These are phyloP conservation scores for Drosophila macrospina DNA, from an alignment of 2,888 invertebrate genomes.

Conservation along the genomic window DNA sequence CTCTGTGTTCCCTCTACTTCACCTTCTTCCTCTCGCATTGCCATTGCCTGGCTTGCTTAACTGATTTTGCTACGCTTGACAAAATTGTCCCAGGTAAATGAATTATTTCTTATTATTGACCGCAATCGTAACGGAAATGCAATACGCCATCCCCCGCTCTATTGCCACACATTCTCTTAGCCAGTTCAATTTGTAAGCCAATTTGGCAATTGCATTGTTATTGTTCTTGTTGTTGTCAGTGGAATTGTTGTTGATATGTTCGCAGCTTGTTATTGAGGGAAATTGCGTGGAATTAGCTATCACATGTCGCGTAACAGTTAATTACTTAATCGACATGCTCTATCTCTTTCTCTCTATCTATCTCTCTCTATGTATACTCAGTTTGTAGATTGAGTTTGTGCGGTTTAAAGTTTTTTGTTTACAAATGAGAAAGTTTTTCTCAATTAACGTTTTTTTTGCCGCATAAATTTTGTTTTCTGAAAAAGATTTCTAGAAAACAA, in stretches of 20 bases:
- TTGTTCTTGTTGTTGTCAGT: conserved; percentile 12
- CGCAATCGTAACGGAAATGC: conserved; percentile 35
- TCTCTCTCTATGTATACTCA: too few species aligned
- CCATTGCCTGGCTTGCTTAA: not conserved
- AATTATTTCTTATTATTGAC: conserved; percentile 57
- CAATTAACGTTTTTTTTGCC: too few species aligned
- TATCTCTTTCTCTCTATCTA: too few species aligned
- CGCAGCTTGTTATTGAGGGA: conserved; percentile 34
- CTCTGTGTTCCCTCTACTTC: not conserved
- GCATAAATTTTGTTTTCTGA: not conserved
- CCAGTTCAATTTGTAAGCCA: conserved; percentile 20
- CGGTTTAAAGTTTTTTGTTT: not conserved
- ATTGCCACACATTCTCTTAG: not conserved
- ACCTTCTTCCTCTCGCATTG: too few species aligned
- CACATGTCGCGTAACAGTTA: conserved; percentile 32
- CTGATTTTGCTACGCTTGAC: conserved; percentile 14
- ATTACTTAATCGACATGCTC: conserved; percentile 41
- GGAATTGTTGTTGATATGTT: conserved; percentile 27
- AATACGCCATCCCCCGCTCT: conserved; percentile 1
- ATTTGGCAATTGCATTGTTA: conserved; percentile 11
- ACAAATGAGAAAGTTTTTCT: not conserved
- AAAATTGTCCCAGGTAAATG: conserved; percentile 42
- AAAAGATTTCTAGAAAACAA: not conserved
- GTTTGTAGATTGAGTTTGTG: not conserved
- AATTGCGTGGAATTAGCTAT: conserved; percentile 36